Base-by-base conservation (phyloP, 64 coral and sea anemone genomes). In the Trachythela sp. region DNA sequence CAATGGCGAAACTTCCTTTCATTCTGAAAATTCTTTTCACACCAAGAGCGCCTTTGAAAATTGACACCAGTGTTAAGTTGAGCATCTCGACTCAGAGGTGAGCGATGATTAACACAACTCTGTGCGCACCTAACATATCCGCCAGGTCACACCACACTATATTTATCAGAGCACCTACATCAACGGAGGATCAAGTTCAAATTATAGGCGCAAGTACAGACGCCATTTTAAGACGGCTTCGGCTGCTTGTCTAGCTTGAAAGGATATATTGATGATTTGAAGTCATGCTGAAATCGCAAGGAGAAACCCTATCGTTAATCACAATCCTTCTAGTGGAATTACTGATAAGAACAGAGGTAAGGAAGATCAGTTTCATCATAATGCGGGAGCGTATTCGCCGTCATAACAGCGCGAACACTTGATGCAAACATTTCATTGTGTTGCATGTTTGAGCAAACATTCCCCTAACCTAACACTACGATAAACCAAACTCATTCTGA, bases 21-120 rank as follows among this genome's bases (percentile, higher is more conserved):
- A 64, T 64, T 64, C 56, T 64, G 56, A 64, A 64, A 64, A 64
- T 64, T 64, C 56, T 64, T 64, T 64, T 64, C 56, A 9, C 56
- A 64, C 56, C 56, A 64, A 64, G 56, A 64, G 56, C 56, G 56
- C 56, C 56, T 64, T 64, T 64, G 56, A 64, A 64, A 64, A 27
- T 22, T 64, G 56, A 64, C 56, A 64, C 56, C 56, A 27, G 56
- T 64, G 56, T 64, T 64, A 64, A 64, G 56, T 64, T 64, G 56
- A 64, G 56, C 20, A 45, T 45, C 42, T 27, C 56, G 3, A 27
- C 20, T 64, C 56, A 64, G 56, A 64, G 56, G 4, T 64, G 56
- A 64, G 56, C 56, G 56, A 64, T 64, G 56, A 64, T 64, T 64
- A 64, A 64, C 56, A 27, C 56, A 64, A 64, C 56, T 20, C 56